A percentile compares a stretch with the other conserved stretches of the same genome.
phyloP scores from a whole-genome alignment of 2,797 vertebrate genomes.

The Gobionotothen gibberifrons region DNA sequence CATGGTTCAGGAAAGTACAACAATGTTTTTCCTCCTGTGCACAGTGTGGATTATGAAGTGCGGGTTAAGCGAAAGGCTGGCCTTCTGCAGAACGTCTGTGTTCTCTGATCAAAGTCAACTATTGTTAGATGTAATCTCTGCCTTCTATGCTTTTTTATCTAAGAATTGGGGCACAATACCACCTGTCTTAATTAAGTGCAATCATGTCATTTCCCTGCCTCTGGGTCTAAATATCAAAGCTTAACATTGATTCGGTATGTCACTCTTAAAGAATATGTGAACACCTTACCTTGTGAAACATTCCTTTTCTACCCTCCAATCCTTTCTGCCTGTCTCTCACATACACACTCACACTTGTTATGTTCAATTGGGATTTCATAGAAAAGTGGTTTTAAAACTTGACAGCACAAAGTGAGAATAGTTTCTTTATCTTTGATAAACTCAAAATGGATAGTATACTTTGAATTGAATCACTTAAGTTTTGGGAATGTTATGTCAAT shows the following conservation, averaged over 20 bases:
- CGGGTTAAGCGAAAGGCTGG: constrained; percentile 24
- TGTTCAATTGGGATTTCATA: background rate
- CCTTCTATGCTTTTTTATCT: constrained; percentile 51
- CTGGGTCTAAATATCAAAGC: constrained; percentile 65
- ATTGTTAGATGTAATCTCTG: constrained; percentile 39
- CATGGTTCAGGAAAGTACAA: constrained; percentile 4
- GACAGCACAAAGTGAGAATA: background rate
- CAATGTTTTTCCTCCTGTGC: constrained; percentile 24
- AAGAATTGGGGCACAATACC: constrained; percentile 38
- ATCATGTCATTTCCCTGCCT: constrained; percentile 61
- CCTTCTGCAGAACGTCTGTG: constrained; percentile 23
- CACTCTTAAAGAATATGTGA: constrained; percentile 27
- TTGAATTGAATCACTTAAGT: no score
- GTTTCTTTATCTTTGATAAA: background rate
- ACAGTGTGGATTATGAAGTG: constrained; percentile 32
- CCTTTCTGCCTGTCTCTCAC: background rate
- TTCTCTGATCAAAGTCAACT: constrained; percentile 67
- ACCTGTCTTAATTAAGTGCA: constrained; percentile 57
- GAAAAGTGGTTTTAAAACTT: background rate
- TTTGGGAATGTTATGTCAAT: no score
- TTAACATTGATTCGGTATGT: constrained; percentile 67
- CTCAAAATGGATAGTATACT: background rate
- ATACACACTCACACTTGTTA: background rate
- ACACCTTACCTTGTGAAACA: constrained; percentile 15
- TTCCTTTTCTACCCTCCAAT: background rate